Percentiles rank a stretch among this genome's conserved stretches.
Conservation (phyloP, 2,113 vertebrate genomes). For the Cisticola juncidis region DNA sequence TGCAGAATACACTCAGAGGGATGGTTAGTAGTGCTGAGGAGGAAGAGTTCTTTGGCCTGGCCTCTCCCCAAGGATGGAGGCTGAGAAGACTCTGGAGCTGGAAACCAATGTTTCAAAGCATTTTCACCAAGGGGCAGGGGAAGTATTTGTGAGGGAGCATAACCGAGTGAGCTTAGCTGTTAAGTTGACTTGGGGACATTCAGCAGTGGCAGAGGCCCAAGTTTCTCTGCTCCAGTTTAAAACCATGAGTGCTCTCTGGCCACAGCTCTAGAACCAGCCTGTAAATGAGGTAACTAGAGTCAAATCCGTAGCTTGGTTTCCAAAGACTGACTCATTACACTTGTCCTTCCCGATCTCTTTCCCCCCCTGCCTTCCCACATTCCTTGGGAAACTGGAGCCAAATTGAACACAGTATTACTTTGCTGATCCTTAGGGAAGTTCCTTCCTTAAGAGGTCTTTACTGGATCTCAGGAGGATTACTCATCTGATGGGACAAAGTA, state of each 20-base stretch:
- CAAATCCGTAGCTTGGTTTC: not conserved
- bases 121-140: not conserved
- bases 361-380: not conserved
- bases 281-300: conserved; percentile 25
- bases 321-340: conserved; percentile 50
- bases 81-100: not conserved
- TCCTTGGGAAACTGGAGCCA: not conserved
- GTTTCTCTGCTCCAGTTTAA: not conserved
- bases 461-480: not conserved
- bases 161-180: not conserved
- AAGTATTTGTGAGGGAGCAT: not conserved
- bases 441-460: not conserved
- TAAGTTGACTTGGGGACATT: conserved; percentile 12
- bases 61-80: not conserved
- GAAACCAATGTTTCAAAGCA: not conserved
- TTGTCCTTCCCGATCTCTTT: not conserved
- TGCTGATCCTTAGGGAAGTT: not conserved
- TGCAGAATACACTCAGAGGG: not conserved
- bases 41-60: not conserved
- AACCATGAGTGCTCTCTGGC: not conserved
- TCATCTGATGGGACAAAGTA: not conserved
- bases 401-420: not conserved
- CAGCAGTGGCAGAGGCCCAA: not conserved
- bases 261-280: conserved; percentile 21
- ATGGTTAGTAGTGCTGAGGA: not conserved